These are phyloP conservation scores for Caenorhabditis latens DNA, from an alignment of 1,140 invertebrate species.

Conservation along the genomic window DNA sequence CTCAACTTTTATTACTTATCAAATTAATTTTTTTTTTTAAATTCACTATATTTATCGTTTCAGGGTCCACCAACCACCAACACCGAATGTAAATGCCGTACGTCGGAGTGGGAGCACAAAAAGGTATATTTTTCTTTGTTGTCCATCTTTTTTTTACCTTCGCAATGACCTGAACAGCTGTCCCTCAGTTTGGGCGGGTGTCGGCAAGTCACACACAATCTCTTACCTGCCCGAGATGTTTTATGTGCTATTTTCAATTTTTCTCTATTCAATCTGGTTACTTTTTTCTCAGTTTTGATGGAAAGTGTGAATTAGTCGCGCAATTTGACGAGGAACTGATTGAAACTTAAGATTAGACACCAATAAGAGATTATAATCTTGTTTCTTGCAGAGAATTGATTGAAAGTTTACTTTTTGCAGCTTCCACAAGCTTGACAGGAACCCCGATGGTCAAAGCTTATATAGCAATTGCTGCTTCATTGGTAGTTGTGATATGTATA, in stretches of 20 bases:
- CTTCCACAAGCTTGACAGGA: conserved; percentile 43
- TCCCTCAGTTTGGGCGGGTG: neutral
- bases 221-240: too few relatives aligned
- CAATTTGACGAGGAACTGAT: too few relatives aligned
- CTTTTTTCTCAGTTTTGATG: too few relatives aligned
- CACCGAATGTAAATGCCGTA: conserved; percentile 57
- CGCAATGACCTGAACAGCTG: conserved; percentile 20
- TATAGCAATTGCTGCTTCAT: neutral
- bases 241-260: too few relatives aligned
- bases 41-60: neutral
- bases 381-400: too few relatives aligned
- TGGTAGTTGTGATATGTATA: conserved; percentile 35
- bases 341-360: too few relatives aligned
- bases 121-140: conserved; percentile 1
- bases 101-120: conserved; percentile 59
- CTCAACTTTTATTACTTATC: neutral
- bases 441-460: conserved; percentile 55
- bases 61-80: neutral
- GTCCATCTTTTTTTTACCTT: neutral
- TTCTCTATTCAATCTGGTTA: too few relatives aligned
- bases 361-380: too few relatives aligned
- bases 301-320: too few relatives aligned
- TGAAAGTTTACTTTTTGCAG: conserved; percentile 32
- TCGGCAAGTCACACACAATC: too few relatives aligned
- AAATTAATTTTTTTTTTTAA: neutral